These are phyloP conservation scores for Eidolon dupreanum DNA, from an alignment of 2,797 vertebrate species.

Conservation along the genomic window DNA sequence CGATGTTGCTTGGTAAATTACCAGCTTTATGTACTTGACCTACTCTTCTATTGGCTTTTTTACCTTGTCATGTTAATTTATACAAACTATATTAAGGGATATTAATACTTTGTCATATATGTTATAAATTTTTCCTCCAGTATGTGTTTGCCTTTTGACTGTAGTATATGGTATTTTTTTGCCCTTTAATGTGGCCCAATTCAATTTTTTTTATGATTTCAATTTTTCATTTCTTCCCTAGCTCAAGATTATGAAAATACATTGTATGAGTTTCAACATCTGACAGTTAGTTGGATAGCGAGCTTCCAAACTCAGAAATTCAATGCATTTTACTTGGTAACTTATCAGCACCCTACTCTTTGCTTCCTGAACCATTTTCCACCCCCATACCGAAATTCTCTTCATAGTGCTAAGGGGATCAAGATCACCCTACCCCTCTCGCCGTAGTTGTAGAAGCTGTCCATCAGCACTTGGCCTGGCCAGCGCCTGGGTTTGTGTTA, in stretches of 20 bases:
- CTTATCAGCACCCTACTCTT: not conserved
- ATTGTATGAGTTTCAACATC: not conserved
- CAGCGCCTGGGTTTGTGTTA: not conserved
- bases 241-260: not conserved
- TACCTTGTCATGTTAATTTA: not conserved
- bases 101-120: not conserved
- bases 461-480: constrained; percentile 13
- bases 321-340: not conserved
- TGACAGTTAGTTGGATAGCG: not conserved
- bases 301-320: not conserved
- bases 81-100: not conserved
- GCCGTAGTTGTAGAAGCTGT: not conserved
- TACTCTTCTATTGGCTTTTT: not conserved
- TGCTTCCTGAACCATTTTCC: not conserved
- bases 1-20: not conserved
- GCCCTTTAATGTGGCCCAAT: not conserved
- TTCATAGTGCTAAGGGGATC: constrained; percentile 49
- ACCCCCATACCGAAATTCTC: not conserved
- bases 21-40: not conserved
- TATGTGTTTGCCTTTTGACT: not conserved
- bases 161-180: not conserved
- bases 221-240: not conserved
- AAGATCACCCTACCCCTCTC: not conserved
- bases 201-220: not conserved
- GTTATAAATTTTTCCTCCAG: not conserved